A percentile compares a stretch with the other conserved stretches of the same genome.
Evolutionary conservation across 1,140 invertebrate genomes (phyloP).

Genomic region (Drosophila nikananu): DNA sequence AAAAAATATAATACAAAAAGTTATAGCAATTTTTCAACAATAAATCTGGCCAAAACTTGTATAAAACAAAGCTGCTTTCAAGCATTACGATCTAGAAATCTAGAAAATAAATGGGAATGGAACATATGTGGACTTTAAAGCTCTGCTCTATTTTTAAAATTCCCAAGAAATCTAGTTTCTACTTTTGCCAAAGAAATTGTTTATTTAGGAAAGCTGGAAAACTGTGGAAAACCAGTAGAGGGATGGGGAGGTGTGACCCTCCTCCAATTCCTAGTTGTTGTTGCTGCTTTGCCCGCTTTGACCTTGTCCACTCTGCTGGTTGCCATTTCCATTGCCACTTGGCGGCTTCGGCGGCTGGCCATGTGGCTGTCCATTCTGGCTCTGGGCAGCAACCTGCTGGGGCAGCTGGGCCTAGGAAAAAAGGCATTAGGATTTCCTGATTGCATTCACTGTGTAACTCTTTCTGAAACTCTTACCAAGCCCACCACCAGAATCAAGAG

Average conservation of each 20-base stretch:
- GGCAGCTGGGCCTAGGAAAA: constrained; percentile 38
- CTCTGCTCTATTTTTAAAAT: neutral
- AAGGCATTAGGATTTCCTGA: constrained; percentile 2
- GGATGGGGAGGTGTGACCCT: neutral
- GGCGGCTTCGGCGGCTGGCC: constrained; percentile 16
- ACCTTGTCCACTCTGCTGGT: constrained; percentile 47
- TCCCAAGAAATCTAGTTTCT: neutral
- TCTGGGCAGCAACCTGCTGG: constrained; percentile 35
- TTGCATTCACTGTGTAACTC: neutral
- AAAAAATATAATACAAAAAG: constrained; percentile 12
- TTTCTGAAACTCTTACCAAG: constrained; percentile 43
- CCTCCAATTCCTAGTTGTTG: constrained; percentile 11
- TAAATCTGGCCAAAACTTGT: constrained; percentile 14
- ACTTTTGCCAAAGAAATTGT: constrained; percentile 18
- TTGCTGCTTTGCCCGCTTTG: constrained; percentile 23
- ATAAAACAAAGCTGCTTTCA: constrained; percentile 6
- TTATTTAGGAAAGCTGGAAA: constrained; percentile 16
- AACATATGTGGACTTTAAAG: neutral
- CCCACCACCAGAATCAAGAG: constrained; percentile 56
- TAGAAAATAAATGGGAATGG: no score
- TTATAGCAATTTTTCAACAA: constrained; percentile 19
- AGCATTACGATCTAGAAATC: neutral
- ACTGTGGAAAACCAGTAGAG: neutral
- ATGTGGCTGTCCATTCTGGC: constrained; percentile 33
- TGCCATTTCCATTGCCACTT: constrained; percentile 38